Evolutionary conservation across 1,140 invertebrate species (phyloP).

Genomic region (Bombus balteatus): DNA sequence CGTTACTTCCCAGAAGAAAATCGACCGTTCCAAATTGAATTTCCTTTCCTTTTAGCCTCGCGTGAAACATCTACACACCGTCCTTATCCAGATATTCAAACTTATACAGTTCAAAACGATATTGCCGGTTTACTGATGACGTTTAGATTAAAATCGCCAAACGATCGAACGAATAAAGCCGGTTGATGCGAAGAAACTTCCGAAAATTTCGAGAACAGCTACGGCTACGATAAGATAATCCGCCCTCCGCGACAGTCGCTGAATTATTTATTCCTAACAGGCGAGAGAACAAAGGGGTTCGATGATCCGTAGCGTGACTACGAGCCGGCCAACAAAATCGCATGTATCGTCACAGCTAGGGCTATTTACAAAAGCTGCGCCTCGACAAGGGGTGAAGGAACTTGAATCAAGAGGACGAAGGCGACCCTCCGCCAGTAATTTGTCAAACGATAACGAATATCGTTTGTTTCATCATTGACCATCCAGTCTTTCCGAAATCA

Average conservation of each 20-base stretch:
- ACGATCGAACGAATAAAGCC: background rate
- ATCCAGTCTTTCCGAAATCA: too few relatives aligned
- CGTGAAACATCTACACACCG: too few relatives aligned
- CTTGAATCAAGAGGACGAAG: conserved; percentile 35
- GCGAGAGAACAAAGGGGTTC: conserved; percentile 21
- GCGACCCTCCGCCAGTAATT: background rate
- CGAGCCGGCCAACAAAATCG: background rate
- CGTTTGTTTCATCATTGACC: too few relatives aligned
- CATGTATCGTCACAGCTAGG: background rate
- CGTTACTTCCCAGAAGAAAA: background rate
- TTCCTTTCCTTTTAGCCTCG: background rate
- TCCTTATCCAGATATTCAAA: background rate
- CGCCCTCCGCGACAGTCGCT: background rate
- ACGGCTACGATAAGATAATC: background rate
- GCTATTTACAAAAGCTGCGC: conserved; percentile 3
- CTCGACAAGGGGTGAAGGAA: background rate
- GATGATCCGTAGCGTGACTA: conserved; percentile 42
- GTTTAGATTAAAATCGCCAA: background rate
- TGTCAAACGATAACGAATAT: too few relatives aligned
- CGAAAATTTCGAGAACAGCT: background rate
- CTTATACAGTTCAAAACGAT: background rate
- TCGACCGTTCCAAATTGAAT: background rate
- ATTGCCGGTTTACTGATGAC: too few relatives aligned
- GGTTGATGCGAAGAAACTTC: background rate
- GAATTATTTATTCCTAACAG: conserved; percentile 33